Evolutionary conservation across 2,888 invertebrate genomes (phyloP).

Genomic region (Caenorhabditis japonica): DNA sequence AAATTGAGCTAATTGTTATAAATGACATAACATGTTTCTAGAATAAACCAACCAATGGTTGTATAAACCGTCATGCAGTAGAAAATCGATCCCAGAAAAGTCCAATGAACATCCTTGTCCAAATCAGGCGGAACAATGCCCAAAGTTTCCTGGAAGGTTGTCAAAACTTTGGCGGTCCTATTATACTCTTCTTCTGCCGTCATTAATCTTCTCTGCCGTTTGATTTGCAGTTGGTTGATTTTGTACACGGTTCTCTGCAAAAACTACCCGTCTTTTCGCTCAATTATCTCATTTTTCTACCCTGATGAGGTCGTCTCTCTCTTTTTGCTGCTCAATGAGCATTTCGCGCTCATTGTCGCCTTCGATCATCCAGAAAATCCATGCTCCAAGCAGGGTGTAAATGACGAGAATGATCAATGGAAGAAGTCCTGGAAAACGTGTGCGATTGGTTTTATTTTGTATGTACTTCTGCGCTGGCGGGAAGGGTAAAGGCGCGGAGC

Average conservation of each 20-base stretch:
- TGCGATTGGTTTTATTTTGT: too few species aligned
- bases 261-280: not conserved
- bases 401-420: conserved; percentile 63
- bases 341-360: conserved; percentile 69
- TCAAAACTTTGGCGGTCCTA: conserved; percentile 68
- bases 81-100: conserved; percentile 71
- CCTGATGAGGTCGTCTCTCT: conserved; percentile 67
- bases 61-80: conserved; percentile 76
- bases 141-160: conserved; percentile 66
- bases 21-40: too few species aligned
- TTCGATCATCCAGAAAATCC: conserved; percentile 69
- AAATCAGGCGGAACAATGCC: conserved; percentile 64
- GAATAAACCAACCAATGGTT: conserved; percentile 80
- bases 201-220: conserved; percentile 53
- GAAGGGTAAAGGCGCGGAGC: conserved; percentile 6
- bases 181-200: conserved; percentile 71
- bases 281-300: conserved; percentile 46
- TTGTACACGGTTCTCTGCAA: conserved; percentile 71
- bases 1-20: not conserved
- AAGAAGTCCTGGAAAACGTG: conserved; percentile 57
- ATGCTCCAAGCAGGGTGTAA: conserved; percentile 71
- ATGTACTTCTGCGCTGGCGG: too few species aligned
- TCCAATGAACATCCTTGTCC: conserved; percentile 66
- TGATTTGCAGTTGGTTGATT: conserved; percentile 68
- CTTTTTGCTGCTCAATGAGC: conserved; percentile 62